A percentile compares a stretch with the other conserved stretches of the same genome.
These are phyloP conservation scores for Calycopis cecrops DNA, from an alignment of 1,140 invertebrate species.

Conservation along the genomic window DNA sequence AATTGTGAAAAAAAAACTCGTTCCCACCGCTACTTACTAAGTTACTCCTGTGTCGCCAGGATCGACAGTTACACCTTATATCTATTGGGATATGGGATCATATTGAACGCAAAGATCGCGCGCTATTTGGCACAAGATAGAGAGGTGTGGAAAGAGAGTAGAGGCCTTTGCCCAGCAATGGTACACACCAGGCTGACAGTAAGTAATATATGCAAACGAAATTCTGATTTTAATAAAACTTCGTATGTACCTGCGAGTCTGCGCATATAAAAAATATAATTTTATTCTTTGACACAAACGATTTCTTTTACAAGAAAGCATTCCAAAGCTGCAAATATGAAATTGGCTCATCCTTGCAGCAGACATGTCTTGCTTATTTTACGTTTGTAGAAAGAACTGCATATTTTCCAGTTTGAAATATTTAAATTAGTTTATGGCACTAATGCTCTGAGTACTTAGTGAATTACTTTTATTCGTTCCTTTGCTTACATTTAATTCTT, in stretches of 20 bases:
- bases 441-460: conserved; percentile 14
- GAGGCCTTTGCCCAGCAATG: no score
- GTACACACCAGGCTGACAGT: no score
- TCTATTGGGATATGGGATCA: no score
- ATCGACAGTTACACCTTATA: no score
- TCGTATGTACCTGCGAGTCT: background rate
- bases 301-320: conserved; percentile 45
- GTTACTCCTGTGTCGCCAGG: no score
- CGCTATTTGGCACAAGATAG: no score
- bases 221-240: background rate
- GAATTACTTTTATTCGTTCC: background rate
- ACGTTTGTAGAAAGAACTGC: conserved; percentile 33
- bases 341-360: conserved; percentile 51
- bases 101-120: no score
- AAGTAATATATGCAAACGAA: no score
- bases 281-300: conserved; percentile 41
- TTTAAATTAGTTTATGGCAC: conserved; percentile 22
- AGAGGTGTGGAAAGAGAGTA: no score
- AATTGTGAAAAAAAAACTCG: no score
- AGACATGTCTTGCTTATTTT: conserved; percentile 43
- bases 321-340: conserved; percentile 48
- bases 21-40: no score
- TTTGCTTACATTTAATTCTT: background rate
- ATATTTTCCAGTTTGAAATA: conserved; percentile 31
- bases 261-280: no score